A percentile compares a stretch with the other conserved stretches of the same genome.
phyloP scores from a whole-genome alignment of 92 coral and sea anemone species.

The Anthopleura xanthogrammica region DNA sequence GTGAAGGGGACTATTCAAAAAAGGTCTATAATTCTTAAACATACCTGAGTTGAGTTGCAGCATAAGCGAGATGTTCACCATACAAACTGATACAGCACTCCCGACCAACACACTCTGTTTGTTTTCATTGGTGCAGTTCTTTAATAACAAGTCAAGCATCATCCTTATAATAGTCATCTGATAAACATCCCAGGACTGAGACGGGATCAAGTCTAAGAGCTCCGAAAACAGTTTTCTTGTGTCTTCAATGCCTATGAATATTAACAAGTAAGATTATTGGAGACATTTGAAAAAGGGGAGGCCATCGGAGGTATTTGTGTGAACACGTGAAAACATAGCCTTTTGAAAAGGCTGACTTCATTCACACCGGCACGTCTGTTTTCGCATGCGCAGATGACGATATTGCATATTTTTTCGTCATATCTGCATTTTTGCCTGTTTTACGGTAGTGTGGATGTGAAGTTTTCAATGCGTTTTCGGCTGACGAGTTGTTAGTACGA shows the following conservation, averaged over 20 bases:
- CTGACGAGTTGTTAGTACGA: too few relatives aligned
- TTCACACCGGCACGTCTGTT: too few relatives aligned
- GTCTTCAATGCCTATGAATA: not conserved
- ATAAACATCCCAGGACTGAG: conserved; percentile 12
- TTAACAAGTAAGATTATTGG: not conserved
- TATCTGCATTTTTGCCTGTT: too few relatives aligned
- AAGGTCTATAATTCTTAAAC: too few relatives aligned
- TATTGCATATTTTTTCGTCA: too few relatives aligned
- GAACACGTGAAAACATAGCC: too few relatives aligned
- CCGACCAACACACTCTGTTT: not conserved
- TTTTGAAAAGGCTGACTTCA: not conserved
- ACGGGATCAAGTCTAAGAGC: conserved; percentile 14
- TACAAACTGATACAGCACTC: conserved; percentile 16
- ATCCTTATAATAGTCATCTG: conserved; percentile 6
- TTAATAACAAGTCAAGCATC: not conserved
- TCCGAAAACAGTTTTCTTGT: not conserved
- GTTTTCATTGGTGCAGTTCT: conserved; percentile 1
- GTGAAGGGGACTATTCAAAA: too few relatives aligned
- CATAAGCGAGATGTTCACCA: conserved; percentile 16
- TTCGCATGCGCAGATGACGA: too few relatives aligned
- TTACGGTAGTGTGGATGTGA: too few relatives aligned
- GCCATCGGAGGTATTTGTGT: too few relatives aligned
- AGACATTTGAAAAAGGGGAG: too few relatives aligned
- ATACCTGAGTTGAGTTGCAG: conserved; percentile 14
- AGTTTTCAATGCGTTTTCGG: too few relatives aligned